A percentile compares a stretch with the other conserved stretches of the same genome.
phyloP scores from a whole-genome alignment of 2,797 vertebrate species.

The Danio kyathit region DNA sequence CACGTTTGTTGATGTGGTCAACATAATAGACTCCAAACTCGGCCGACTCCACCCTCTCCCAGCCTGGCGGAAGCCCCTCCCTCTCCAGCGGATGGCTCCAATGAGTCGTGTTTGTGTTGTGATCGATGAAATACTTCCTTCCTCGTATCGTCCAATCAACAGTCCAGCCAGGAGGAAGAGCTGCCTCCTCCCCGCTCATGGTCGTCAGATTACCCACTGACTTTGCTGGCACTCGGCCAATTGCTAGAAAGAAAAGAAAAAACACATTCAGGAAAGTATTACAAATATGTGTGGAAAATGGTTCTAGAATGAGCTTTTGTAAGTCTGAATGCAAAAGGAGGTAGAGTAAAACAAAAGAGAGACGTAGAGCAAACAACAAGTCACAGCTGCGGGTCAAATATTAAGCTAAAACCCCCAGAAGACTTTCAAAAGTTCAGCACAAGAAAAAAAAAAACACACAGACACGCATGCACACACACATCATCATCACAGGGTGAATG shows the following conservation, averaged over 20 bases:
- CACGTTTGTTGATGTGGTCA: conserved; percentile 96
- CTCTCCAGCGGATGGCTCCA: conserved; percentile 98
- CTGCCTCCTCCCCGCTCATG: conserved; percentile 89
- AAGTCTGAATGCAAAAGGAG: background rate
- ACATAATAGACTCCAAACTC: conserved; percentile 97
- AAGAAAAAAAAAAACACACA: background rate
- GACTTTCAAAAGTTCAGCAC: conserved; percentile 39
- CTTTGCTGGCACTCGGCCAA: conserved; percentile 94
- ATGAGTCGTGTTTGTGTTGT: conserved; percentile 98
- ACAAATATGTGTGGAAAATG: background rate
- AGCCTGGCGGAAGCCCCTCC: conserved; percentile 95
- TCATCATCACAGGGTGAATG: background rate
- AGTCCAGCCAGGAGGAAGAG: conserved; percentile 94
- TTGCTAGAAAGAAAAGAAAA: conserved; percentile 78
- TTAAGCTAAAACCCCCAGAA: background rate
- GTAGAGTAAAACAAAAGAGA: background rate
- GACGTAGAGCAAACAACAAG: background rate
- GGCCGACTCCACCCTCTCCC: conserved; percentile 95
- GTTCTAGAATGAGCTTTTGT: background rate
- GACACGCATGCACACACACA: background rate
- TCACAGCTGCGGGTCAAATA: conserved; percentile 9
- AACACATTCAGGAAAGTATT: conserved; percentile 2
- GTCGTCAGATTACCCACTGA: conserved; percentile 95
- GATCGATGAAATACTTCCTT: conserved; percentile 97
- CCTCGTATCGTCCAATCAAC: conserved; percentile 98